Evolutionary conservation across 1,140 invertebrate species (phyloP).

Genomic region (Aporrectodea caliginosa): DNA sequence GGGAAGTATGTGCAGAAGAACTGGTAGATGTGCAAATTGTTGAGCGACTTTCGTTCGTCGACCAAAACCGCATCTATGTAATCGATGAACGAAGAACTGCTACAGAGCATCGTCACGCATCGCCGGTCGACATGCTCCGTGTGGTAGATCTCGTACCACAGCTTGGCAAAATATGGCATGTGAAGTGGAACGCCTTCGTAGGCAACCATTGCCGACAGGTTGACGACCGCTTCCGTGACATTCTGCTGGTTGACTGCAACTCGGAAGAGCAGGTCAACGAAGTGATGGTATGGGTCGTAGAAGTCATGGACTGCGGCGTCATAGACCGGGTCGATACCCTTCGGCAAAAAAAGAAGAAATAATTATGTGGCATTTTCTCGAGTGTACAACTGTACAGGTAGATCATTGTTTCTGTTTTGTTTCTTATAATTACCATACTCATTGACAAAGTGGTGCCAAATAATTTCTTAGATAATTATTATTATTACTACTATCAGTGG

Average conservation of each 20-base stretch:
- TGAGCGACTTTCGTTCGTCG: constrained; percentile 73
- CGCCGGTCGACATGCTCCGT: constrained; percentile 61
- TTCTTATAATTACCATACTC: too few species aligned
- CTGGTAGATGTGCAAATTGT: constrained; percentile 72
- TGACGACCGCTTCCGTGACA: constrained; percentile 72
- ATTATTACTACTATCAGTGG: too few species aligned
- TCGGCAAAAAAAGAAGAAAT: too few species aligned
- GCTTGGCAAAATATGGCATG: constrained; percentile 75
- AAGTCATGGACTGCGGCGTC: constrained; percentile 72
- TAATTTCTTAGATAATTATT: too few species aligned
- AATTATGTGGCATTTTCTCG: too few species aligned
- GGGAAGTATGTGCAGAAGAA: constrained; percentile 78
- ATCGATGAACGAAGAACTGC: constrained; percentile 74
- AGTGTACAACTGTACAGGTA: too few species aligned
- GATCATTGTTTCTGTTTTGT: too few species aligned
- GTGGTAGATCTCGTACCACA: constrained; percentile 61
- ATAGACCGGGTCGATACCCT: constrained; percentile 73
- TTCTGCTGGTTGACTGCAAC: constrained; percentile 78
- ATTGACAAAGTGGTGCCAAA: too few species aligned
- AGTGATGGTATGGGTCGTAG: constrained; percentile 75
- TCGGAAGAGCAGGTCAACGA: constrained; percentile 81
- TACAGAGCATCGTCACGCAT: constrained; percentile 70
- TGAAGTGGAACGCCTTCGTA: constrained; percentile 79
- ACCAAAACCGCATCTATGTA: constrained; percentile 76
- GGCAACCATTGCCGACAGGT: constrained; percentile 69